phyloP scores from a whole-genome alignment of 2,113 vertebrate genomes.

The Haplochromis vanheusdeni region DNA sequence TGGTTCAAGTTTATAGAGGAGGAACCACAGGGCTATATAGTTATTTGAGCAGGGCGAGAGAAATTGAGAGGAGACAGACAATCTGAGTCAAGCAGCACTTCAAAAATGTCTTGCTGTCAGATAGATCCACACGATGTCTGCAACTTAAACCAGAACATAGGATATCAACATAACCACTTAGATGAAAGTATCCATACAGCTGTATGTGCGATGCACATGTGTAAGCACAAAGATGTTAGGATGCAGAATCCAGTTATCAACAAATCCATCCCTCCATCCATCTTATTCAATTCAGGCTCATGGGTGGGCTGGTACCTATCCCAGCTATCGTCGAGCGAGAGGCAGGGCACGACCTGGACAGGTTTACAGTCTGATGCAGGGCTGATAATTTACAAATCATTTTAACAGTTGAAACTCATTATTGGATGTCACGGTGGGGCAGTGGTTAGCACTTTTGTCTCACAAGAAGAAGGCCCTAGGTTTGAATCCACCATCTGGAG shows the following conservation, averaged over 20 bases:
- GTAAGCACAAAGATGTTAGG: not conserved
- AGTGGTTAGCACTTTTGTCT: not conserved
- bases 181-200: not conserved
- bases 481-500: not conserved
- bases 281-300: not conserved
- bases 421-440: not conserved
- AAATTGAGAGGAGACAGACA: not conserved
- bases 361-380: not conserved
- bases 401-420: not conserved
- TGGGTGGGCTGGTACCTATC: not conserved
- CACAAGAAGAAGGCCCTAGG: not conserved
- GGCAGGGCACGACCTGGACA: not conserved
- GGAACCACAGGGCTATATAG: slow-evolving; percentile 6
- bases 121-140: not conserved
- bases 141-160: not conserved
- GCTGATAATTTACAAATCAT: not conserved
- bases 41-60: slow-evolving; percentile 18
- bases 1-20: slow-evolving; percentile 37
- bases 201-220: not conserved
- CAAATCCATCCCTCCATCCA: not conserved
- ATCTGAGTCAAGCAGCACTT: slow-evolving; percentile 4
- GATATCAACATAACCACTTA: not conserved
- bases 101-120: not conserved
- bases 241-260: not conserved
- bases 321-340: not conserved